phyloP scores from a whole-genome alignment of 2,797 vertebrate genomes.

The Phrynocephalus forsythii region DNA sequence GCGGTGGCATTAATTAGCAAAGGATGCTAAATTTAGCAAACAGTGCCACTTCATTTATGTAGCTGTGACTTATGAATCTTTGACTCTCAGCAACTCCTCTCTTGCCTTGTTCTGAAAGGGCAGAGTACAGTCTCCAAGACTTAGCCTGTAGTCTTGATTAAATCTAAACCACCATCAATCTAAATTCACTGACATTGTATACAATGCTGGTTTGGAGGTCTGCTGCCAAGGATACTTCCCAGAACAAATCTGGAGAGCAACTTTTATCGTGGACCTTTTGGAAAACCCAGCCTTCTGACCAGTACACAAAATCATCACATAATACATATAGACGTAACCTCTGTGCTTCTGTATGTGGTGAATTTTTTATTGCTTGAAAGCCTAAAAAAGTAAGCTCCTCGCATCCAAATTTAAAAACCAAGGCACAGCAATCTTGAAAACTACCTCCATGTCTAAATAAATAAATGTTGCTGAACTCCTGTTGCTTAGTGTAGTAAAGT shows the following conservation, averaged over 20 bases:
- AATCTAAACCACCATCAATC: background rate
- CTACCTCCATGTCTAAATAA: background rate
- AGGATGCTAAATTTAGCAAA: conserved; percentile 51
- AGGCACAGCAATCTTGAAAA: background rate
- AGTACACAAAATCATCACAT: conserved; percentile 8
- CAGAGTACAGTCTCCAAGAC: conserved; percentile 16
- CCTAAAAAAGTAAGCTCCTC: background rate
- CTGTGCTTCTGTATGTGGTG: background rate
- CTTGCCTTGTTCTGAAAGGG: conserved; percentile 24
- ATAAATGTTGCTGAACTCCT: too few relatives aligned
- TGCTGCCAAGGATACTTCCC: background rate
- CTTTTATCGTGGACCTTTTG: background rate
- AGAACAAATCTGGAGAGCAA: conserved; percentile 12
- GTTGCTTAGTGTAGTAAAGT: too few relatives aligned
- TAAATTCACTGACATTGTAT: conserved; percentile 12
- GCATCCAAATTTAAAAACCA: background rate
- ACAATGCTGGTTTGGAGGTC: background rate
- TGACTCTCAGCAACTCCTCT: background rate
- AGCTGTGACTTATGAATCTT: conserved; percentile 23
- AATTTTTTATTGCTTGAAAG: background rate
- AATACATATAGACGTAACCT: background rate
- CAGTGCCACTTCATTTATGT: conserved; percentile 27
- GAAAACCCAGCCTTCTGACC: background rate
- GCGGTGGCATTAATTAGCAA: conserved; percentile 58
- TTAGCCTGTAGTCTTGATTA: background rate